Percentiles rank a stretch among this genome's conserved stretches.
phyloP scores from a whole-genome alignment of 2,113 vertebrate species.

The Progne subis region DNA sequence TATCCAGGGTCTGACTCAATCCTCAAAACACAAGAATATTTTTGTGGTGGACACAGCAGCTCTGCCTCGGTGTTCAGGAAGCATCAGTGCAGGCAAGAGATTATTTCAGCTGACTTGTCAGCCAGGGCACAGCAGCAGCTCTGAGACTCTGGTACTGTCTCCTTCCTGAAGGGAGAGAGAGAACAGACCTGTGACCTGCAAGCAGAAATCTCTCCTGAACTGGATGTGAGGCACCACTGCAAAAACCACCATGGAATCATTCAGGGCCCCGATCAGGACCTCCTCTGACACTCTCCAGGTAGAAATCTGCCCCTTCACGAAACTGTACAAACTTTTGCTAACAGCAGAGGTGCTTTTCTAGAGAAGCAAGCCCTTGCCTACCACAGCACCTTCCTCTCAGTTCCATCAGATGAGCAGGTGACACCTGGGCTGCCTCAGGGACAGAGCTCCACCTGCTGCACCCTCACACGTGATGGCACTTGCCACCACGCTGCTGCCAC shows the following conservation, averaged over 20 bases:
- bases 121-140: not conserved
- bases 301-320: not conserved
- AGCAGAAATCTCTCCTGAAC: not conserved
- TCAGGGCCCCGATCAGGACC: not conserved
- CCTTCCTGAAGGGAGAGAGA: not conserved
- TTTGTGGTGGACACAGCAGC: not conserved
- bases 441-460: conserved; percentile 14
- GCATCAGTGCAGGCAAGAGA: not conserved
- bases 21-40: not conserved
- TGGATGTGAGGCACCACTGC: not conserved
- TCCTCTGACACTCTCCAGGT: not conserved
- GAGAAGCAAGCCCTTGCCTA: not conserved
- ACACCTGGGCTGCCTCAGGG: not conserved
- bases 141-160: not conserved
- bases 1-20: not conserved
- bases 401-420: not conserved
- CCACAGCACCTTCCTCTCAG: not conserved
- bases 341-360: not conserved
- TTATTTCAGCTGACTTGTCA: not conserved
- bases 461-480: rapidly evolving
- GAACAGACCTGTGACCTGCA: not conserved
- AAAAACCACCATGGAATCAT: not conserved
- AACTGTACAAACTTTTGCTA: not conserved
- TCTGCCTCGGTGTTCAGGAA: not conserved
- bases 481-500: not conserved